Conservation (phyloP, 2,113 vertebrate species). For the Xenopus borealis region DNA sequence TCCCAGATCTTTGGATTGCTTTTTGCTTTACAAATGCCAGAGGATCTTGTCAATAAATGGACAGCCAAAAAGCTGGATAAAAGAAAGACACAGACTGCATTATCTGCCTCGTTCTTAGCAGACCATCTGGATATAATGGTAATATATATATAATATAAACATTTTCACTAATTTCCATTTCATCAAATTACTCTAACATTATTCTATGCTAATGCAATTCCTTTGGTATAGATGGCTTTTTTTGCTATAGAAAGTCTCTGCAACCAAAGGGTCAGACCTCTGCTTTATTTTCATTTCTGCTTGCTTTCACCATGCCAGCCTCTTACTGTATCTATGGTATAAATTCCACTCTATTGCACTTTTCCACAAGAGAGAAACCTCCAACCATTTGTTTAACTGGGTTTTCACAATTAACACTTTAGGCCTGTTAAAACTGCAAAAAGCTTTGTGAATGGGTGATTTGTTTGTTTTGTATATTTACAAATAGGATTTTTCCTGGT, state of each 20-base stretch:
- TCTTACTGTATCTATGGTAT: no score
- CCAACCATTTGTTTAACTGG: no score
- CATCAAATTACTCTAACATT: no score
- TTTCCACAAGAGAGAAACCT: no score
- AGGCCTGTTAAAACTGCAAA: no score
- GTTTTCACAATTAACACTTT: no score
- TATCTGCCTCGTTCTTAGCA: slow-evolving; percentile 68
- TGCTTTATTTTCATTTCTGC: background rate
- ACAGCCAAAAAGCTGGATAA: slow-evolving; percentile 51
- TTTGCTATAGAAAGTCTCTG: background rate
- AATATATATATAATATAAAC: background rate
- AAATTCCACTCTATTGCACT: no score
- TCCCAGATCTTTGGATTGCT: slow-evolving; percentile 90
- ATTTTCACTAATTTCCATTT: no score
- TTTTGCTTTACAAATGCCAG: slow-evolving; percentile 81
- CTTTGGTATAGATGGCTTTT: background rate
- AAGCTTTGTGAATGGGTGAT: no score
- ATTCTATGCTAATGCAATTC: no score
- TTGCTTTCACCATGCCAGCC: background rate
- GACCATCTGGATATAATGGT: slow-evolving; percentile 81
- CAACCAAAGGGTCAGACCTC: background rate
- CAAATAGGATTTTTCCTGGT: no score
- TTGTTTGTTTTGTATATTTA: no score
- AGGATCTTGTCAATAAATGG: slow-evolving; percentile 77
- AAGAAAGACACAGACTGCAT: slow-evolving; percentile 45